Base-by-base conservation (phyloP, 2,113 vertebrate species). In the Choloepus hoffmanni region DNA sequence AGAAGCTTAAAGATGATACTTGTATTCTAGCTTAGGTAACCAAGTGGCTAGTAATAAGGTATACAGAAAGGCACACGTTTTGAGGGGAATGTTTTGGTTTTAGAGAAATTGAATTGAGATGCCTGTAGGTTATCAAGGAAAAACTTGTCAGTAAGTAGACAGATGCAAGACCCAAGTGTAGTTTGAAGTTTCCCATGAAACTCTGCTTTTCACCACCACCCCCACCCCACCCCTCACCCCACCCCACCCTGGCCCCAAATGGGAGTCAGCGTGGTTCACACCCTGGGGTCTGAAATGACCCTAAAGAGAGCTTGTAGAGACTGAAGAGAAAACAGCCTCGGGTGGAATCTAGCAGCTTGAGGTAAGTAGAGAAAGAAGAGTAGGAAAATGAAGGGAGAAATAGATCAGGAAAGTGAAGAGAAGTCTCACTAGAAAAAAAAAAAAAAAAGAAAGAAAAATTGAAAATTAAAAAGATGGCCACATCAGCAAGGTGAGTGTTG, bases 141-240 rank as follows among this genome's bases (percentile, higher is more conserved):
- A 89, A 82, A 82, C 62, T 67, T 94, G 48, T 73, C 84, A 93
- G 40, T 67, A 76, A 85, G 50, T 24, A 74, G 76, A 24, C 33
- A 45, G 88, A 86, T 67, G 73, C 62, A 73, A 72, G 19, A 15
- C 15, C 33, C 48, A 67, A 5, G 48, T 36, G 16, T 45, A 16
- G 6, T 90, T 65, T 48, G 81, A 86, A 43, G 26, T 72, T n/a
- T 89, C 67, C 33, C 10, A 1, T 36, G 67, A 92, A 55, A 24
- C 24, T 21, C 48, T 72, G 8, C 68, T 83, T 40, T 60, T 79
- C 26, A 30, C 33, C 36, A 36, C 36, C 36, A 2, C 36, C 36
- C 36, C 36, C 36, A 36, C 2, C 36, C 36, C 36, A 36, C 36
- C 36, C 36, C 36, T 36, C 36, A 68, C 2, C 18, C 50, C 0